These are phyloP conservation scores for Lysiphlebus fabarum DNA, from an alignment of 1,140 invertebrate genomes.

Conservation along the genomic window DNA sequence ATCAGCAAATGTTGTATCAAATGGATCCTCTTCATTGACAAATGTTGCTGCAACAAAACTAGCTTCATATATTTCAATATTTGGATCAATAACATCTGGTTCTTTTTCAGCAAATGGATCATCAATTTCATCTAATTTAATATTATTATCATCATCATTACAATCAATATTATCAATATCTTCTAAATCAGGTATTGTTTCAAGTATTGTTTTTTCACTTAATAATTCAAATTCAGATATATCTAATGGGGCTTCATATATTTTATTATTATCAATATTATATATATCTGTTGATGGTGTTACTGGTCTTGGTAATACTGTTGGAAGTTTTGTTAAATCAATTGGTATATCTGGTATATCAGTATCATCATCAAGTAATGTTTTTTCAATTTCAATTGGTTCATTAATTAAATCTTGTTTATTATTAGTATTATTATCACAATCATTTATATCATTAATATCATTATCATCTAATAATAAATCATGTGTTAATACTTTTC, in stretches of 20 bases:
- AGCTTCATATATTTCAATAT: constrained; percentile 46
- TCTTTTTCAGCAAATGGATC: constrained; percentile 50
- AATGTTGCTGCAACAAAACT: constrained; percentile 50
- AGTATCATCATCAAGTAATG: constrained; percentile 70
- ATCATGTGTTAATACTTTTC: constrained; percentile 61
- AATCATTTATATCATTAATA: constrained; percentile 34
- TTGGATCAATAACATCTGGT: constrained; percentile 31
- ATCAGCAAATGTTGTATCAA: constrained; percentile 81
- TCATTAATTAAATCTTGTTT: constrained; percentile 24
- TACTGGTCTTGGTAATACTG: constrained; percentile 39
- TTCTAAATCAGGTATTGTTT: constrained; percentile 49
- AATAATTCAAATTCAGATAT: constrained; percentile 49
- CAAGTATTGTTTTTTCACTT: constrained; percentile 47
- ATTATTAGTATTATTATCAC: constrained; percentile 19
- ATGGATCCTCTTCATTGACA: constrained; percentile 67
- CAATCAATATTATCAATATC: constrained; percentile 50
- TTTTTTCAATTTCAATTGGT: constrained; percentile 54
- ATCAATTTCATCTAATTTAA: constrained; percentile 38
- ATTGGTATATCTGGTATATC: constrained; percentile 61
- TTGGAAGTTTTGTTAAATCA: constrained; percentile 59
- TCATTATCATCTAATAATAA: constrained; percentile 69
- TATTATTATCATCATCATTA: constrained; percentile 29
- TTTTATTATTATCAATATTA: constrained; percentile 24
- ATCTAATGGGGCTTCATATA: constrained; percentile 34
- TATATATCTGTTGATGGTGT: constrained; percentile 27